Evolutionary conservation across 2,888 invertebrate species (phyloP).

Genomic region (Seladonia tumulorum): DNA sequence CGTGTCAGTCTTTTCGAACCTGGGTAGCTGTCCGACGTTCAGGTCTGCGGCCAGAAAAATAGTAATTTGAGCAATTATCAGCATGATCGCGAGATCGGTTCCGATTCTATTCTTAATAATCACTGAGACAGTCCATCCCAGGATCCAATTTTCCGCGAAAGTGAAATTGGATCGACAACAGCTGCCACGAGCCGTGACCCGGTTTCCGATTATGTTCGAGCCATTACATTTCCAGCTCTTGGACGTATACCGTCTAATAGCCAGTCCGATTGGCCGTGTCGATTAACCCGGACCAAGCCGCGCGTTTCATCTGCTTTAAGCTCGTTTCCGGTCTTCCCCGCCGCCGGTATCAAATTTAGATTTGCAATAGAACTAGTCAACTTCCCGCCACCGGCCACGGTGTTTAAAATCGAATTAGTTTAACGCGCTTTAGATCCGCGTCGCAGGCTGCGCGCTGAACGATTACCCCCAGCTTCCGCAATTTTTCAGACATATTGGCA

Average conservation of each 20-base stretch:
- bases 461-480: neutral
- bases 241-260: slow-evolving; percentile 54
- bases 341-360: slow-evolving; percentile 2
- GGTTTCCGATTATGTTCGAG: slow-evolving; percentile 56
- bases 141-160: slow-evolving; percentile 51
- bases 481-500: neutral
- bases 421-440: neutral
- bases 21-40: too few species aligned
- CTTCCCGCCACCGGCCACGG: neutral
- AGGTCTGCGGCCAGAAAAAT: too few species aligned
- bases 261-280: slow-evolving; percentile 28
- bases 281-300: slow-evolving; percentile 4
- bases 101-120: neutral
- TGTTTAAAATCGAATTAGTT: slow-evolving; percentile 44
- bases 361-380: neutral
- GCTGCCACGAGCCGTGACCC: slow-evolving; percentile 53
- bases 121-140: neutral
- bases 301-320: slow-evolving; percentile 19
- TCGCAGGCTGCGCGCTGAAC: neutral
- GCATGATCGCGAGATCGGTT: neutral
- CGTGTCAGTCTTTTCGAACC: neutral
- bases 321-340: neutral
- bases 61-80: neutral
- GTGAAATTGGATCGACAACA: slow-evolving; percentile 50
- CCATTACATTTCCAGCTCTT: slow-evolving; percentile 56